Evolutionary conservation across 2,797 vertebrate genomes (phyloP), one percentile per base, ranked within the genome.

Genomic region (Anabas testudineus): DNA sequence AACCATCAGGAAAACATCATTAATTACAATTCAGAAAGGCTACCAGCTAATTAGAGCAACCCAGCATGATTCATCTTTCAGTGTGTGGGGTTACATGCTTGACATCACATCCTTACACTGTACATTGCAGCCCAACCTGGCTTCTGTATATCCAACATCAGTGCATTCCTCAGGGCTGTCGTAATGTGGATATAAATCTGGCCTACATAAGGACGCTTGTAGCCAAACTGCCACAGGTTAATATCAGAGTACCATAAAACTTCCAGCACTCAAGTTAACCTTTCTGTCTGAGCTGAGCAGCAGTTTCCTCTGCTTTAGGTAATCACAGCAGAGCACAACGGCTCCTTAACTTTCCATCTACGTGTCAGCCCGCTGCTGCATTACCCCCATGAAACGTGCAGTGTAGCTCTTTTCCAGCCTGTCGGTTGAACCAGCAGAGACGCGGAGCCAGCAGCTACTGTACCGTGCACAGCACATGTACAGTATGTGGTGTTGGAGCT

Each of bases 301-400:
- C 77, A 81, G 68, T 77, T 14, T 88, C 66, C 71, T 77, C 65
- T 30, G 57, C 68, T 71, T 72, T 62, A 68, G 71, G 68, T 70
- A 70, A 87, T 82, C 86, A 48, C 83, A 89, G 72, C 37, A 21
- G 60, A 66, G 75, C 34, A 5, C 3, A 10, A 22, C 36, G 2
- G 67, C 75, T 76, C 51, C 48, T 48, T 26, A 47, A 82, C 67
- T 88, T 91, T 89, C 80, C 78, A 77, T 87, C 86, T 85, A 84
- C 84, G 86, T 90, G 88, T 84, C 85, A 83, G 66, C 43, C 51
- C 22, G 21, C 87, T 78, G 67, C 48, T 32, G 37, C 58, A 54
- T 62, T 28, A 52, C 59, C 43, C 45, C 26, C 16, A 3, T 58
- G 80, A 81, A 84, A 88, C 57, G 30, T 60, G 57, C 62, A 46